These are phyloP conservation scores for Plectropomus leopardus DNA, from an alignment of 2,113 vertebrate genomes.

Conservation along the genomic window DNA sequence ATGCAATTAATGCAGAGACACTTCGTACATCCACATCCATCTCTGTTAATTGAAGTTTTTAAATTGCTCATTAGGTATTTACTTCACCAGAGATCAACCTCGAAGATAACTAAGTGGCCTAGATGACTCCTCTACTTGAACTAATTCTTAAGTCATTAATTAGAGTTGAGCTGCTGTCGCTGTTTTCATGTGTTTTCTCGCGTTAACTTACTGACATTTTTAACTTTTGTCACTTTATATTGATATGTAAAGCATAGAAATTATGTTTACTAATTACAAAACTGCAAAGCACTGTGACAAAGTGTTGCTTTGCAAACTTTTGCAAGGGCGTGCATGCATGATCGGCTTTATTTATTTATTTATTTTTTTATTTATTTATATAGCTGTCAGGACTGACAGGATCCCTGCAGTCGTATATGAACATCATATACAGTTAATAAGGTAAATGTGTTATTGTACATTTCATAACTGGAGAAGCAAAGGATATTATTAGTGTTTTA, in stretches of 20 bases:
- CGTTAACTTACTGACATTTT: background rate
- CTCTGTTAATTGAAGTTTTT: slow-evolving; percentile 48
- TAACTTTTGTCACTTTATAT: background rate
- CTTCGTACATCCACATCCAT: slow-evolving; percentile 34
- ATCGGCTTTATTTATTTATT: slow-evolving; percentile 1
- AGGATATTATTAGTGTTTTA: too few species aligned
- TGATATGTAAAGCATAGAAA: background rate
- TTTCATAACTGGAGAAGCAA: too few species aligned
- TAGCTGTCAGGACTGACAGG: background rate
- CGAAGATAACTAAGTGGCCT: slow-evolving; percentile 21
- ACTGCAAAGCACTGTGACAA: slow-evolving; percentile 16
- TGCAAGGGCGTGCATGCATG: background rate
- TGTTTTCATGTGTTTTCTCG: background rate
- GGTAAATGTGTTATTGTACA: too few species aligned
- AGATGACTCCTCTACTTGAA: slow-evolving; percentile 23
- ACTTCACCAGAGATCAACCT: slow-evolving; percentile 53
- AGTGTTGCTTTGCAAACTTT: background rate
- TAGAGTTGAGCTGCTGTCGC: slow-evolving; percentile 16
- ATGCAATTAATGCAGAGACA: slow-evolving; percentile 28
- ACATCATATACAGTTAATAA: background rate
- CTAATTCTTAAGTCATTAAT: slow-evolving; percentile 51
- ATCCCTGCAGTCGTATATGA: too few species aligned
- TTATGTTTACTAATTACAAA: background rate
- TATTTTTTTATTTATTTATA: background rate
- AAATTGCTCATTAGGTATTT: slow-evolving; percentile 61